Base-by-base conservation (phyloP, 2,113 vertebrate species). In the Hippoglossus stenolepis region DNA sequence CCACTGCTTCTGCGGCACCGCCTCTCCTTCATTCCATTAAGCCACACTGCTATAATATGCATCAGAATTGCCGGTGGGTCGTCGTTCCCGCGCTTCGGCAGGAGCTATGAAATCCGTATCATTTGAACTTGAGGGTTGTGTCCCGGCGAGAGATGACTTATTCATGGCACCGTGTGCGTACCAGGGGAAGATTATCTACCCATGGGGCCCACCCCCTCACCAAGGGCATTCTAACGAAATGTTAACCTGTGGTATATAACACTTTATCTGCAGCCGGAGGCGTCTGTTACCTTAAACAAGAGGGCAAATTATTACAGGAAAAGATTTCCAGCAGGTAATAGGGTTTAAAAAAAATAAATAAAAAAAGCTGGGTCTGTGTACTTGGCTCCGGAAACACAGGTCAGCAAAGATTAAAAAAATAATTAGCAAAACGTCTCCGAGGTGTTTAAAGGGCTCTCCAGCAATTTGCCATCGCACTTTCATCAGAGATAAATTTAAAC, bases 91-190 rank as follows among this genome's bases (percentile, higher is more conserved):
- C 56, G 84, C 76, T 64, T 28, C 63, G 54, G 80, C 82, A 73
- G 67, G 68, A 72, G 24, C 45, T 67, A 73, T 73, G 77, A 88
- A 89, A 90, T 83, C 75, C 78, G 79, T 88, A 87, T 93, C 83
- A 90, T 90, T 84, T 86, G 75, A 80, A 87, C 77, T 85, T 70
- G 85, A 87, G 82, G 85, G 65, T 65, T 79, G 87, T 59, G 65
- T 88, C 77, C 82, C 75, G 64, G 84, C 70, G 82, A 78, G 81
- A 84, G 65, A 93, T 93, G 87, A 91, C 85, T 92, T 91, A 90
- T 93, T 92, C 90, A 87, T 86, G 73, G 77, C 76, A 69, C 10
- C 35, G 53, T 66, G 77, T 72, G 66, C 40, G 8, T 71, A 88
- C 70, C 69, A 75, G 69, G 67, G 77, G 80, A 85, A 83, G 75